Conservation (phyloP, 2,113 vertebrate genomes). For the Marmota monax region DNA sequence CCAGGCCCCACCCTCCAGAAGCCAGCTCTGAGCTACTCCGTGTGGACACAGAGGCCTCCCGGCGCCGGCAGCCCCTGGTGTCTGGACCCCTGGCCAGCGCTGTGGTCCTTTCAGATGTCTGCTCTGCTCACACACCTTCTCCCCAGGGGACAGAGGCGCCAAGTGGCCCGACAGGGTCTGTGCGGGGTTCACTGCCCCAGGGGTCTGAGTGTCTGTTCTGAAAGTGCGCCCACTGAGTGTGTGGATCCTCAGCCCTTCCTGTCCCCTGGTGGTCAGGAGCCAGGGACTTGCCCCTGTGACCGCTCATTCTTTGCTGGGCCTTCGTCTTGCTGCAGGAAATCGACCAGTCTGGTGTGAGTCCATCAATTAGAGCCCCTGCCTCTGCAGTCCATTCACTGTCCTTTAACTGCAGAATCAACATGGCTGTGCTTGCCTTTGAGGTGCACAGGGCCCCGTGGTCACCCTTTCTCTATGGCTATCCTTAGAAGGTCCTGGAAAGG, state of each 20-base stretch:
- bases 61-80: not conserved
- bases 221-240: not conserved
- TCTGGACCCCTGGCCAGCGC: rapidly evolving
- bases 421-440: not conserved
- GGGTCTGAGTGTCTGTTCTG: not conserved
- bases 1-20: not conserved
- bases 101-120: not conserved
- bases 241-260: not conserved
- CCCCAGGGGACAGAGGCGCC: not conserved
- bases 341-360: not conserved
- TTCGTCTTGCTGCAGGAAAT: not conserved
- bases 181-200: too few relatives aligned
- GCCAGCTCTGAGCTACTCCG: not conserved
- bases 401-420: conserved; percentile 3
- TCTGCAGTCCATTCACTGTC: conserved; percentile 30
- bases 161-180: not conserved
- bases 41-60: too few relatives aligned
- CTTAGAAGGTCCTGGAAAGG: not conserved
- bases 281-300: conserved; percentile 22
- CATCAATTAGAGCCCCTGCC: not conserved
- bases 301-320: not conserved
- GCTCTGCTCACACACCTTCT: not conserved
- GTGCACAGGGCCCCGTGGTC: not conserved
- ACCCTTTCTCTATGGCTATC: not conserved
- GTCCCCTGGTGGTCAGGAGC: not conserved